These are phyloP conservation scores for Heterodera schachtii DNA, from an alignment of 1,140 invertebrate species.

Conservation along the genomic window DNA sequence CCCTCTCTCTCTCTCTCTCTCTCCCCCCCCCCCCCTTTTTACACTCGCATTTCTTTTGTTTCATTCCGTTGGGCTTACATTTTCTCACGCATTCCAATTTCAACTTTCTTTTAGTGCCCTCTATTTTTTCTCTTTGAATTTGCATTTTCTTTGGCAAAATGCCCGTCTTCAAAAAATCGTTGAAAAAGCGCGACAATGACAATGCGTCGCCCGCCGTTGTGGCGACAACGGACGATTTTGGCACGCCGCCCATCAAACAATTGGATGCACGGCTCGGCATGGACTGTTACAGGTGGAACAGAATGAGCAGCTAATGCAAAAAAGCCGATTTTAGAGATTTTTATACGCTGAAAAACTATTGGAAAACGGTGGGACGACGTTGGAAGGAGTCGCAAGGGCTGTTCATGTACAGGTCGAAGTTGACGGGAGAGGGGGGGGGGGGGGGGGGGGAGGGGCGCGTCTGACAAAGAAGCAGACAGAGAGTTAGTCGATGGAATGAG, in stretches of 20 bases:
- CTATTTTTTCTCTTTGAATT: too few species aligned
- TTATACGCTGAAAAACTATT: constrained; percentile 46
- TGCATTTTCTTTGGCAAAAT: constrained; percentile 2
- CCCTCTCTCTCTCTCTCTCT: too few species aligned
- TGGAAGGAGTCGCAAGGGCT: constrained; percentile 30
- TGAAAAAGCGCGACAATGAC: constrained; percentile 21
- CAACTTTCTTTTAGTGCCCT: neutral
- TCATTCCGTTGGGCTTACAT: too few species aligned
- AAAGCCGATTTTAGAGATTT: constrained; percentile 28
- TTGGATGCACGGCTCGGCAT: constrained; percentile 37
- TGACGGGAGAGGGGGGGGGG: neutral
- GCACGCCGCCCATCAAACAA: constrained; percentile 33
- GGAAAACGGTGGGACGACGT: constrained; percentile 38
- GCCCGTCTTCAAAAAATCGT: constrained; percentile 29
- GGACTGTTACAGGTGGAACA: constrained; percentile 33
- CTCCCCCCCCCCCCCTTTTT: too few species aligned
- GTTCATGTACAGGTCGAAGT: constrained; percentile 35
- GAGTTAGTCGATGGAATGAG: too few species aligned
- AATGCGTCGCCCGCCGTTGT: neutral
- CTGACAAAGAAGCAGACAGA: too few species aligned
- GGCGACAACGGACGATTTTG: constrained; percentile 20
- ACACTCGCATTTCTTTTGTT: neutral
- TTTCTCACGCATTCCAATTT: too few species aligned
- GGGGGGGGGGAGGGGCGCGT: neutral
- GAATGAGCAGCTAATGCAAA: neutral